phyloP scores from a whole-genome alignment of 2,797 vertebrate genomes.

The Leucoraja ocellata region DNA sequence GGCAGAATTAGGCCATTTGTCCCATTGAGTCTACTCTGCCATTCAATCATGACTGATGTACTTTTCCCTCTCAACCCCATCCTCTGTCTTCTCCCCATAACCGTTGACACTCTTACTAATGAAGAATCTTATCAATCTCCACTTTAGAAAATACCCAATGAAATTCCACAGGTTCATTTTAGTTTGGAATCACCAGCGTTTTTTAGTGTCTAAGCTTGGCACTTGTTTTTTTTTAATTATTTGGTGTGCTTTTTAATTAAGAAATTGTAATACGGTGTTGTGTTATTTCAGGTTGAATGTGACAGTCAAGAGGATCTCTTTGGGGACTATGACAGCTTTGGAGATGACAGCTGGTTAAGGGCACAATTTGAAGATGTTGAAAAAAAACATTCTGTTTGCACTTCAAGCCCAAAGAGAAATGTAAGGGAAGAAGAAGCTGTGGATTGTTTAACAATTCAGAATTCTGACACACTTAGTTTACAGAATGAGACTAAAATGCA shows the following conservation, averaged over 20 bases:
- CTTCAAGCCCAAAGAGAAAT: not conserved
- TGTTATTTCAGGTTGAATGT: constrained; percentile 58
- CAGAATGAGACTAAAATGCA: not conserved
- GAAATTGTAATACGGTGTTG: constrained; percentile 15
- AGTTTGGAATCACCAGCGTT: not conserved
- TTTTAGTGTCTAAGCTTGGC: not conserved
- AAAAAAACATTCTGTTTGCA: not conserved
- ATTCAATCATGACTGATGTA: too few species aligned
- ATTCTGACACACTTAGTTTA: not conserved
- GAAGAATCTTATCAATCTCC: too few species aligned
- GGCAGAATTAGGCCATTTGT: too few species aligned
- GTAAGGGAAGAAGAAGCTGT: not conserved
- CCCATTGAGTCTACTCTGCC: too few species aligned
- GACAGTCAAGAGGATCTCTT: constrained; percentile 80
- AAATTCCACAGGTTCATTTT: too few species aligned
- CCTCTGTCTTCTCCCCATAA: too few species aligned
- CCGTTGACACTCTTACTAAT: too few species aligned
- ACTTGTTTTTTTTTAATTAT: not conserved
- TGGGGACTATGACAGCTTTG: constrained; percentile 74
- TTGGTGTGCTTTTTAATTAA: not conserved
- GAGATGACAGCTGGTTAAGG: constrained; percentile 65
- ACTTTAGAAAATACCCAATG: too few species aligned
- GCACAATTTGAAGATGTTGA: constrained; percentile 66
- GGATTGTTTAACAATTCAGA: not conserved
- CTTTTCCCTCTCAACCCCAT: too few species aligned